These are phyloP conservation scores for Drosophila rellima DNA, from an alignment of 2,888 invertebrate species.

Conservation along the genomic window DNA sequence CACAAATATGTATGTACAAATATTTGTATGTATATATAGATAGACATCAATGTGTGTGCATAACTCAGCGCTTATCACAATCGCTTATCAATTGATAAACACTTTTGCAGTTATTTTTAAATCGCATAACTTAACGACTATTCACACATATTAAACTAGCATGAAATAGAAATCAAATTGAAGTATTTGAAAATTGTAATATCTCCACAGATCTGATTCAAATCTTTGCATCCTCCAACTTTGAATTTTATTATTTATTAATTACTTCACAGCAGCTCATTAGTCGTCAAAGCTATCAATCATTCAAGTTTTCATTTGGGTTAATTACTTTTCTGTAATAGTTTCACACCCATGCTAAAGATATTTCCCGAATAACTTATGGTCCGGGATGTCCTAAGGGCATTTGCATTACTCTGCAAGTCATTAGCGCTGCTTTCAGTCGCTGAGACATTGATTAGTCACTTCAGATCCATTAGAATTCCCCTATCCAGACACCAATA, in stretches of 20 bases:
- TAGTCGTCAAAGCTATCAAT: slow-evolving; percentile 60
- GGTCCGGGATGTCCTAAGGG: slow-evolving; percentile 34
- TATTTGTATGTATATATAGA: slow-evolving; percentile 8
- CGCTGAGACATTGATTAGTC: slow-evolving; percentile 58
- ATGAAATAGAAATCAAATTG: neutral
- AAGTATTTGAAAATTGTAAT: neutral
- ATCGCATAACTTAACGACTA: neutral
- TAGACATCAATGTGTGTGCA: slow-evolving; percentile 29
- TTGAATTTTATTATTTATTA: slow-evolving; percentile 4
- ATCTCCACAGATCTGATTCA: neutral
- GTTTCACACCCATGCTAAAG: slow-evolving; percentile 26
- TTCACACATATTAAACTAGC: neutral
- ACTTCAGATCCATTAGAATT: slow-evolving; percentile 31
- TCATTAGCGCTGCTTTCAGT: slow-evolving; percentile 60
- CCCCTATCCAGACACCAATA: slow-evolving; percentile 2
- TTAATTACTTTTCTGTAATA: slow-evolving; percentile 59
- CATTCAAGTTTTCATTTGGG: slow-evolving; percentile 43
- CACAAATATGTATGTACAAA: neutral
- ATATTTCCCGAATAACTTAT: slow-evolving; percentile 14
- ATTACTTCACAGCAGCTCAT: slow-evolving; percentile 38
- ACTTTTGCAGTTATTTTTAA: slow-evolving; percentile 50
- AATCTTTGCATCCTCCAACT: neutral
- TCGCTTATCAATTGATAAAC: slow-evolving; percentile 55
- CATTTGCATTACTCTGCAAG: slow-evolving; percentile 64
- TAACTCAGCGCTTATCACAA: slow-evolving; percentile 37